Conservation (phyloP, 2,113 vertebrate genomes). For the Trematomus loennbergii region DNA sequence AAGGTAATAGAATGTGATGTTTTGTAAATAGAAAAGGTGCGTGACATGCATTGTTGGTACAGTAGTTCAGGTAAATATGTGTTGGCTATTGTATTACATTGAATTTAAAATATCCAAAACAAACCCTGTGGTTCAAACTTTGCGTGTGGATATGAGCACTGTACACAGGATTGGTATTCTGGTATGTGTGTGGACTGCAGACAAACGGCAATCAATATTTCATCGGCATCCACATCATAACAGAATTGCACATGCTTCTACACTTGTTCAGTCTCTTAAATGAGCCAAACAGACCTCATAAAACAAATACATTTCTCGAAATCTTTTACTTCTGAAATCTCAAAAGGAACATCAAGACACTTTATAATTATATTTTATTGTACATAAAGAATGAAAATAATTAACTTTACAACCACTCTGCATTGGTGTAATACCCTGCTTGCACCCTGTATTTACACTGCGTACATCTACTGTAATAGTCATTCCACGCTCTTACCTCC, state of each 20-base stretch:
- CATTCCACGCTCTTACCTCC: conserved; percentile 63
- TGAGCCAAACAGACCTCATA: conserved; percentile 27
- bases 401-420: conserved; percentile 36
- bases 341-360: conserved; percentile 19
- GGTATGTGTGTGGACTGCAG: conserved; percentile 25
- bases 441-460: conserved; percentile 66
- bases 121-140: neutral
- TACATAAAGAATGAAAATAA: conserved; percentile 55
- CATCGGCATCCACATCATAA: conserved; percentile 42
- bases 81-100: neutral
- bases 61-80: neutral
- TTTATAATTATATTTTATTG: conserved; percentile 58
- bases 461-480: conserved; percentile 61
- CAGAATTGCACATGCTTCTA: conserved; percentile 14
- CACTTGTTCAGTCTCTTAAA: conserved; percentile 17
- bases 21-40: neutral
- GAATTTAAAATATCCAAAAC: conserved; percentile 11
- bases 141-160: conserved; percentile 15
- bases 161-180: conserved; percentile 13
- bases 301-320: conserved; percentile 35
- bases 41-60: neutral
- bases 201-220: conserved; percentile 46
- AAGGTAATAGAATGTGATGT: neutral
- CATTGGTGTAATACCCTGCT: conserved; percentile 63
- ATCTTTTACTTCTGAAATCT: conserved; percentile 23